These are phyloP conservation scores for Poicephalus gulielmi DNA, from an alignment of 2,113 vertebrate genomes.

Conservation along the genomic window DNA sequence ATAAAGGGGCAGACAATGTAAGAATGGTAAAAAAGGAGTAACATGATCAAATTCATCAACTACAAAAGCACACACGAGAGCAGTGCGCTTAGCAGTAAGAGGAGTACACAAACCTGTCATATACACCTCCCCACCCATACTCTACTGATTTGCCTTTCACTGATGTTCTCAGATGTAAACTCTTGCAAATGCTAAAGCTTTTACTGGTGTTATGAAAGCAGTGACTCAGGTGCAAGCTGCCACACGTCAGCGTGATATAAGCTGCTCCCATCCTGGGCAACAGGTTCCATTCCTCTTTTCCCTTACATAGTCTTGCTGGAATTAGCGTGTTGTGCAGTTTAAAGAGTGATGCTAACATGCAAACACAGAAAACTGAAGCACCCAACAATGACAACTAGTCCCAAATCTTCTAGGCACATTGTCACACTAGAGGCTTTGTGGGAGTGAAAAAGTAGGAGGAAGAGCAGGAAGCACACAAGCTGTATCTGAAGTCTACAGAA, in stretches of 20 bases:
- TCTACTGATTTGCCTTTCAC: not conserved
- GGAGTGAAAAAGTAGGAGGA: not conserved
- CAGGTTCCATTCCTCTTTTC: not conserved
- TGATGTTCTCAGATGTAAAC: not conserved
- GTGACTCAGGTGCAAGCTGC: constrained; percentile 22
- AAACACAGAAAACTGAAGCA: not conserved
- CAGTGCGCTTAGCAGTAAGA: not conserved
- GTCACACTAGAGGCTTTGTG: accelerated
- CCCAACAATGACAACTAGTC: not conserved
- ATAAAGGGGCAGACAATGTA: not conserved
- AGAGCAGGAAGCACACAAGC: not conserved
- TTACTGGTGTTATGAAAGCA: not conserved
- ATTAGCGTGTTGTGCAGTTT: not conserved
- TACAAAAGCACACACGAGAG: not conserved
- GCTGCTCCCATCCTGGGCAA: not conserved
- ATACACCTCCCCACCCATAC: not conserved
- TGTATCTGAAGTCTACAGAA: not conserved
- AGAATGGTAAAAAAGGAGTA: not conserved
- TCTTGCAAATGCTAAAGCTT: not conserved
- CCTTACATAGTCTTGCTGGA: not conserved
- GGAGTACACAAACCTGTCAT: not conserved
- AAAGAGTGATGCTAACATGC: not conserved
- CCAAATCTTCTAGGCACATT: not conserved
- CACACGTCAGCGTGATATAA: not conserved
- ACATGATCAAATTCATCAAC: not conserved